Base-by-base conservation (phyloP, 2,797 vertebrate species). In the Lepilemur septentrionalis region DNA sequence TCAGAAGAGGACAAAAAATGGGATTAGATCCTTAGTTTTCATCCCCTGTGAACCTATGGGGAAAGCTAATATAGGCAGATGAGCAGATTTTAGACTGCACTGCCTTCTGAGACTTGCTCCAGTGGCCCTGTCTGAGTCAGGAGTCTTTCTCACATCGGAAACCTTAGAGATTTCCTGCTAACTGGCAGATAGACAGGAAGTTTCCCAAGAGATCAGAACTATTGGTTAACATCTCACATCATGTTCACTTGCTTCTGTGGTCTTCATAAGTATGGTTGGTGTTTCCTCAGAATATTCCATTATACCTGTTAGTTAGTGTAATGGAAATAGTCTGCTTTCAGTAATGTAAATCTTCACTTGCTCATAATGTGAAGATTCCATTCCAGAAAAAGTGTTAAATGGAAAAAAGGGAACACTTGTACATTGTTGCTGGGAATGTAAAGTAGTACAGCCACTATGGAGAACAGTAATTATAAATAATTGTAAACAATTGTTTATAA, bases 61-160 rank as follows among this genome's bases (percentile, higher is more conserved):
- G 59, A 84, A 43, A 38, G 76, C 55, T 22, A 4, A 23, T 4
- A 2, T 25, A 18, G 67, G n/a, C 1, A 52, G 73, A 32, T 7
- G 41, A 59, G 11, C 43, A 18, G 4, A n/a, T 84, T 43, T 46
- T 4, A 82, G 73, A 9, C 57, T 9, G 0, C 6, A 1, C 23
- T 1, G 46, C 69, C 22, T 69, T n/a, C 61, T 3, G 0, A 7
- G 22, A 14, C 23, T 0, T 4, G 25, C 9, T 20, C 17, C 46
- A 35, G 35, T 52, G 35, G 46, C 55, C 75, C 17, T 52, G 38
- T 59, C 93, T 38, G 7, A 61, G 78, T 57, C 32, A 65, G 48
- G 55, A n/a, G 32, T 23, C 38, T 48, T 57, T 41, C 35, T 87
- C 69, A 38, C 8, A 10, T 5, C 30, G 43, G 22, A 65, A 83